Conservation (phyloP, 2,888 invertebrate species). For the Melieria omissa region DNA sequence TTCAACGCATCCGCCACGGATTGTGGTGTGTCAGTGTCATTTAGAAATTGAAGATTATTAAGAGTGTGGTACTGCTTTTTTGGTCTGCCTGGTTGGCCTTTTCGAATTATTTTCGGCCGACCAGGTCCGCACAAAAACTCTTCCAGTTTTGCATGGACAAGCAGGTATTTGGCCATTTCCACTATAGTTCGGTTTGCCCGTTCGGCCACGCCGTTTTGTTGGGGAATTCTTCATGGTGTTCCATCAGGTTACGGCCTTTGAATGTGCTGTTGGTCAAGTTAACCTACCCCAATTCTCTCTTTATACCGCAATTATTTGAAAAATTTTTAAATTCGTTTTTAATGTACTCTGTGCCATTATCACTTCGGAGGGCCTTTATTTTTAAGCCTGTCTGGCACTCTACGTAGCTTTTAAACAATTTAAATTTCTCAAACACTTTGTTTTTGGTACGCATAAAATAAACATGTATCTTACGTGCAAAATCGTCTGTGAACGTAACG, state of each 20-base stretch:
- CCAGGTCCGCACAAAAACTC: slow-evolving; percentile 43
- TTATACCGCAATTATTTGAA: slow-evolving; percentile 27
- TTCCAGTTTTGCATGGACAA: slow-evolving; percentile 37
- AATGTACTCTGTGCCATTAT: slow-evolving; percentile 42
- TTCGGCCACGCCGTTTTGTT: slow-evolving; percentile 22
- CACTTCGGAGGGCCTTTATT: slow-evolving; percentile 40
- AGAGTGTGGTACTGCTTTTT: slow-evolving; percentile 39
- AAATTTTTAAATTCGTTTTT: slow-evolving; percentile 30
- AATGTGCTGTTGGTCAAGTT: no score
- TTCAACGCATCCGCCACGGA: slow-evolving; percentile 40
- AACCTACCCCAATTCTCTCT: slow-evolving; percentile 27
- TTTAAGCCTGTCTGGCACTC: slow-evolving; percentile 35
- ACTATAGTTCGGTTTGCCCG: slow-evolving; percentile 33
- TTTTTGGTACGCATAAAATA: slow-evolving; percentile 39
- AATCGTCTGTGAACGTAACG: slow-evolving; percentile 44
- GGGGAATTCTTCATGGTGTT: no score
- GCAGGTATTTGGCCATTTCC: slow-evolving; percentile 39
- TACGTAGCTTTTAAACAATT: slow-evolving; percentile 27
- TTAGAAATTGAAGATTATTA: slow-evolving; percentile 24
- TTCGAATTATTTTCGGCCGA: slow-evolving; percentile 28
- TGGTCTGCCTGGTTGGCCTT: slow-evolving; percentile 36
- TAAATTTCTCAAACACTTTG: slow-evolving; percentile 34
- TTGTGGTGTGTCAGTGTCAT: slow-evolving; percentile 37
- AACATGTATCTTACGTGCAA: slow-evolving; percentile 38
- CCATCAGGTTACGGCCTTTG: no score